Percentiles rank a stretch among this genome's conserved stretches.
phyloP scores from a whole-genome alignment of 2,113 vertebrate genomes.

The Benitochromis conjunctus region DNA sequence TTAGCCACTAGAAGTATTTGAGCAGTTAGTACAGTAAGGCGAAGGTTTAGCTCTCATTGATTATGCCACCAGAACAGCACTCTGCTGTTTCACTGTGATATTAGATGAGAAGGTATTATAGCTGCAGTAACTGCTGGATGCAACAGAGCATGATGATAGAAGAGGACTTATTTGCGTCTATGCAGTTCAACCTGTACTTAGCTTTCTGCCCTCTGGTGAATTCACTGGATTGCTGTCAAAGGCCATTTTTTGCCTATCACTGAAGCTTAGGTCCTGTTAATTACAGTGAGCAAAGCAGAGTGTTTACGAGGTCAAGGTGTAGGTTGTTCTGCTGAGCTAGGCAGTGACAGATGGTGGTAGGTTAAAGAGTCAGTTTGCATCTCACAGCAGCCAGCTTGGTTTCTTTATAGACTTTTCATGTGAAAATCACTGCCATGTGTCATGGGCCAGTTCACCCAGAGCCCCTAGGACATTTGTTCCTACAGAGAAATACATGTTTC shows the following conservation, averaged over 20 bases:
- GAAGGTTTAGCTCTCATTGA: not conserved
- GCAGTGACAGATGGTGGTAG: constrained; percentile 30
- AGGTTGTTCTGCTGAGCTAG: not conserved
- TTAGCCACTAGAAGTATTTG: not conserved
- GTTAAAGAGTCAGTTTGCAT: constrained; percentile 1
- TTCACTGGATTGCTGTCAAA: not conserved
- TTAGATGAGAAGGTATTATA: not conserved
- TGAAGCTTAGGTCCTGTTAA: not conserved
- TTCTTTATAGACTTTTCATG: not conserved
- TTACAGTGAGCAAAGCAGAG: not conserved
- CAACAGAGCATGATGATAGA: not conserved
- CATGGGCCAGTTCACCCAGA: constrained; percentile 1
- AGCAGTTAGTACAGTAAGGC: not conserved
- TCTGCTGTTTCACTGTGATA: not conserved
- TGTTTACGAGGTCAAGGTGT: constrained; percentile 5
- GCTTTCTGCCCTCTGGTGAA: not conserved
- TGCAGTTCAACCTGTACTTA: fast-evolving
- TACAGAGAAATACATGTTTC: not conserved
- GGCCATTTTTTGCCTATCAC: not conserved
- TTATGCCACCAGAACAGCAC: not conserved
- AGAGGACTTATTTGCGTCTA: not conserved
- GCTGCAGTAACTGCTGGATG: not conserved
- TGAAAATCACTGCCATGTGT: not conserved
- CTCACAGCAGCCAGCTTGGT: not conserved
- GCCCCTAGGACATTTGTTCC: constrained; percentile 16